Evolutionary conservation across 1,140 invertebrate species (phyloP).

Genomic region (Andricus grossulariae): DNA sequence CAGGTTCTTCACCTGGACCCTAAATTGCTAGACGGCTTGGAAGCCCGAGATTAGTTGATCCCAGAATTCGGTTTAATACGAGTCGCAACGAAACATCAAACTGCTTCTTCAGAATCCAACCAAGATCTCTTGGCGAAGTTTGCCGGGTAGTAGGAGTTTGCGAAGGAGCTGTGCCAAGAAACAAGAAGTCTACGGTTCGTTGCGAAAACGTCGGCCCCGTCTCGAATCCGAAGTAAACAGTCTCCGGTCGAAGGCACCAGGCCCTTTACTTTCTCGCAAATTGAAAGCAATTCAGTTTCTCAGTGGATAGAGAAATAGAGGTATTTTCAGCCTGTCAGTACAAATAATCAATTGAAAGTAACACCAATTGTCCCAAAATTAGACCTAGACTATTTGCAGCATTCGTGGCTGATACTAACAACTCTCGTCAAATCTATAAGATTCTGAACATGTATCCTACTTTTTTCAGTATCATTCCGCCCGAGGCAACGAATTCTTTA

Average conservation of each 20-base stretch:
- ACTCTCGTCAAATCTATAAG: not conserved
- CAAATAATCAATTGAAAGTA: not conserved
- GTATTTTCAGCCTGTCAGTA: not conserved
- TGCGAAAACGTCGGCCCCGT: conserved; percentile 69
- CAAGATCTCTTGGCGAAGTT: conserved; percentile 51
- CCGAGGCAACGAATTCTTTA: not conserved
- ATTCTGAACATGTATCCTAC: not conserved
- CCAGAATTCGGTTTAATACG: conserved; percentile 20
- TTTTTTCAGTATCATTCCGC: not conserved
- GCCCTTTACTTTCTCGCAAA: conserved; percentile 40
- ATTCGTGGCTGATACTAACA: not conserved
- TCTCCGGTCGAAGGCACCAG: conserved; percentile 52
- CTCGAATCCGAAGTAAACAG: conserved; percentile 56
- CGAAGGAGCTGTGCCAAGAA: conserved; percentile 66
- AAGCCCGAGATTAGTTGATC: conserved; percentile 10
- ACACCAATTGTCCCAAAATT: not conserved
- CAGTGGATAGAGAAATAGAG: not conserved
- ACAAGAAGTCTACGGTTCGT: conserved; percentile 68
- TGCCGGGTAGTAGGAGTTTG: conserved; percentile 59
- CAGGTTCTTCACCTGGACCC: conserved; percentile 14
- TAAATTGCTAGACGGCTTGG: conserved; percentile 10
- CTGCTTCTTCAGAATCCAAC: conserved; percentile 56
- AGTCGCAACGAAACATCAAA: conserved; percentile 42
- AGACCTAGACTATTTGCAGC: too few species aligned
- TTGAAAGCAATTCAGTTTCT: conserved; percentile 1